Evolutionary conservation across 1,140 invertebrate genomes (phyloP).

Genomic region (Aplysia californica): DNA sequence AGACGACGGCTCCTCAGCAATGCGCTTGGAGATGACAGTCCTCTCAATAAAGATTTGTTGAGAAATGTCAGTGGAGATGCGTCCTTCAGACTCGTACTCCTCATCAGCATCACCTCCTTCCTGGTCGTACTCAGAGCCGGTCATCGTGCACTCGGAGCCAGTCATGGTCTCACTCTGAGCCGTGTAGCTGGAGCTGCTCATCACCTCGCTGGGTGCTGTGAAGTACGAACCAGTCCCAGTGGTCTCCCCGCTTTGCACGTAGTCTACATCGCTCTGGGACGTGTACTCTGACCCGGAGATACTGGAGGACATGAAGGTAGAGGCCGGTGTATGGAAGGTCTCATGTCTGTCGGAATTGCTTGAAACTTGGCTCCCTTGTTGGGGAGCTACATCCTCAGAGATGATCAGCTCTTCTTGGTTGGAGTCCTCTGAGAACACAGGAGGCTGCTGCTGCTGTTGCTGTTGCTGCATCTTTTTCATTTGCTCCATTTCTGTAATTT

Average conservation of each 20-base stretch:
- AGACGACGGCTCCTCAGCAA: not conserved
- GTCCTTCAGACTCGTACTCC: slow-evolving; percentile 45
- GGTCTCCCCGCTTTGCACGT: slow-evolving; percentile 12
- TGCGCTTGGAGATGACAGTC: no score
- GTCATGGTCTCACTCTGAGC: slow-evolving; percentile 32
- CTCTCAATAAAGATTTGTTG: slow-evolving; percentile 63
- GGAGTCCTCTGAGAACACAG: no score
- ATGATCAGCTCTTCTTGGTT: slow-evolving; percentile 8
- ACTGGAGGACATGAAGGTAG: slow-evolving; percentile 14
- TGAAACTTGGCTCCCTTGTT: not conserved
- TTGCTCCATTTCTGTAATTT: slow-evolving; percentile 23
- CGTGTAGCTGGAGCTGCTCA: slow-evolving; percentile 27
- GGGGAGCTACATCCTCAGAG: not conserved
- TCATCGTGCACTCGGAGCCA: slow-evolving; percentile 36
- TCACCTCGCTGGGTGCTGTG: slow-evolving; percentile 19
- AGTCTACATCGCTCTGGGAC: slow-evolving; percentile 16
- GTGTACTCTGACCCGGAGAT: slow-evolving; percentile 26
- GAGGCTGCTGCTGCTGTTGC: no score
- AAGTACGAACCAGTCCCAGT: slow-evolving; percentile 19
- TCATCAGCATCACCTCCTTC: slow-evolving; percentile 24
- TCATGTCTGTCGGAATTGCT: not conserved
- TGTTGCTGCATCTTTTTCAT: no score
- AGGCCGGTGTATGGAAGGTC: not conserved
- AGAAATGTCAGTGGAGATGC: slow-evolving; percentile 52
- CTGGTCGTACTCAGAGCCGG: slow-evolving; percentile 31